Base-by-base conservation (phyloP, 2,888 invertebrate species). In the Acronicta aceris region DNA sequence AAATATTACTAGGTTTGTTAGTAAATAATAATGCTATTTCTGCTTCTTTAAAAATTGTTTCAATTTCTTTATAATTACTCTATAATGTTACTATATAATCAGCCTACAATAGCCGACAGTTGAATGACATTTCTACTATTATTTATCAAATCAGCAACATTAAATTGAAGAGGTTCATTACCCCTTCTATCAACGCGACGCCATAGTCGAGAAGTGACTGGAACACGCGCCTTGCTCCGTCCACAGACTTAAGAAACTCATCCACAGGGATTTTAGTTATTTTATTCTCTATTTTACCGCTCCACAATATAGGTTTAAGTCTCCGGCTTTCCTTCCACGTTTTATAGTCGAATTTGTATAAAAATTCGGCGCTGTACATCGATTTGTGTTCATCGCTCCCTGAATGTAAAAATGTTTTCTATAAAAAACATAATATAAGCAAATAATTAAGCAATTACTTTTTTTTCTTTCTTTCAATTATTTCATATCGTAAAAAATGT, bases 371-470 rank as follows among this genome's bases (percentile, higher is more conserved):
- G 30, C 88, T 68, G 74, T 95, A 96, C 5, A 65, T 79, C 0
- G 96, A 96, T 70, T 88, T 74, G 75, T 96, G 96, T 0, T 87
- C 85, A 81, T 96, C 96, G 49, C 87, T 91, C 96, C 96, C 96
- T 96, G 74, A 59, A 89, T n/a, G 27, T 49, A 6, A 41, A 57
- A 17, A 21, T 4, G 33, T 46, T 36, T 13, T 41, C 12, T 21
- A 15, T 45, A 12, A 43, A 49, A 16, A 15, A 12, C n/a, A 9
- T 8, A 30, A 17, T n/a, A n/a, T n/a, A n/a, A n/a, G n/a, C n/a
- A n/a, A n/a, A n/a, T n/a, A n/a, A n/a, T n/a, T 27, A n/a, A n/a
- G n/a, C n/a, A n/a, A n/a, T n/a, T n/a, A n/a, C n/a, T n/a, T n/a
- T n/a, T n/a, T n/a, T n/a, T n/a, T n/a, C n/a, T n/a, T n/a, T n/a